These are phyloP conservation scores for Okapia johnstoni DNA, from an alignment of 2,113 vertebrate genomes.

Conservation along the genomic window DNA sequence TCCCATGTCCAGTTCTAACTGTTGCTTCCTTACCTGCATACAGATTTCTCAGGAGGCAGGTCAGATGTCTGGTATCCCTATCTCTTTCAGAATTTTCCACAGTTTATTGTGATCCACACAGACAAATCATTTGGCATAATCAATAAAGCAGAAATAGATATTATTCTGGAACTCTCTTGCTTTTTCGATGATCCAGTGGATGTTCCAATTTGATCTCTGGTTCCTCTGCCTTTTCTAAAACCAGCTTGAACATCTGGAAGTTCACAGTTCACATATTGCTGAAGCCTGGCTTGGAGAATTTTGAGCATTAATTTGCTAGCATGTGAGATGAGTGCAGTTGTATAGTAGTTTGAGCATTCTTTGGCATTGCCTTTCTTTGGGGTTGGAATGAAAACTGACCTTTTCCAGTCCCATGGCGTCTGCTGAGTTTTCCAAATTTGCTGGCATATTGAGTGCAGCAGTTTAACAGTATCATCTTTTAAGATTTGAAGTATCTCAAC, in stretches of 20 bases:
- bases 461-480: neutral
- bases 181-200: rapidly evolving
- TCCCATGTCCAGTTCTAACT: neutral
- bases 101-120: neutral
- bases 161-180: neutral
- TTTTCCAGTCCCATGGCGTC: neutral
- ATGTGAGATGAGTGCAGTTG: neutral
- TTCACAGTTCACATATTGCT: rapidly evolving
- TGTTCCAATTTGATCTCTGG: neutral
- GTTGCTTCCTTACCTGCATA: neutral
- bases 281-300: neutral
- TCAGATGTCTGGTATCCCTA: neutral
- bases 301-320: neutral
- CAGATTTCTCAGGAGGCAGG: no score
- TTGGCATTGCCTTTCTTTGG: neutral
- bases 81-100: neutral
- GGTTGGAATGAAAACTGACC: neutral
- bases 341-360: neutral
- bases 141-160: neutral
- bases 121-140: neutral
- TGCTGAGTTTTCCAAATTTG: neutral
- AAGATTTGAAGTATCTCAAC: neutral
- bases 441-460: neutral
- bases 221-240: neutral
- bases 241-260: neutral